Evolutionary conservation across 2,888 invertebrate species (phyloP), one percentile per base, ranked within the genome.

Genomic region (Monopis laevigella): DNA sequence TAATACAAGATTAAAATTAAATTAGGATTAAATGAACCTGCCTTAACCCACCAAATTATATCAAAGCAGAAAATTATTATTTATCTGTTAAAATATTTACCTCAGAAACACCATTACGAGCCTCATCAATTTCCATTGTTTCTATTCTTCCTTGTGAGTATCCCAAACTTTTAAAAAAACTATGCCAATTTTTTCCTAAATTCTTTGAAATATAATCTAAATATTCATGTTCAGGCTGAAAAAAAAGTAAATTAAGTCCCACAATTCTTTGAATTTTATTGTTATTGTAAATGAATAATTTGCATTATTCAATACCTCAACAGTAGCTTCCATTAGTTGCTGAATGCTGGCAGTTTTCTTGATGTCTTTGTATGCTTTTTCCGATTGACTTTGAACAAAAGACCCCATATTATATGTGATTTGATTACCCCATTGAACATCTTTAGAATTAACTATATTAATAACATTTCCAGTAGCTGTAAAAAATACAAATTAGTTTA

Each of bases 91-190:
- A n/a, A n/a, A n/a, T n/a, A n/a, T n/a, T 52, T 65, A 86, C 86
- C 82, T 87, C 86, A 43, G 82, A 77, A 29, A 85, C 65, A 12
- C 84, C 85, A 56, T 71, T 73, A 42, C 65, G 66, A 18, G 56
- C 59, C 40, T 61, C 62, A 47, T 72, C 67, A 44, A 72, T 68
- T 48, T 83, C 73, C 47, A 84, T 81, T 35, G 87, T 86, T 48
- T 86, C 83, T 50, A 88, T 84, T 53, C 84, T 78, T 1, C 86
- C 86, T 42, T 84, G 82, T 1, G 82, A 75, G 53, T 82, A 87
- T 2, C 82, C 82, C 12, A 88, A 60, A 32, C 62, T 65, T 50
- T 83, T 71, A 42, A 83, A 85, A 42, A 86, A 62, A 41, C 71
- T 69, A 49, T 78, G 74, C 88, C 88, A 88, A 19, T 82, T 81